Base-by-base conservation (phyloP, 2,113 vertebrate genomes). In the Alces alces region DNA sequence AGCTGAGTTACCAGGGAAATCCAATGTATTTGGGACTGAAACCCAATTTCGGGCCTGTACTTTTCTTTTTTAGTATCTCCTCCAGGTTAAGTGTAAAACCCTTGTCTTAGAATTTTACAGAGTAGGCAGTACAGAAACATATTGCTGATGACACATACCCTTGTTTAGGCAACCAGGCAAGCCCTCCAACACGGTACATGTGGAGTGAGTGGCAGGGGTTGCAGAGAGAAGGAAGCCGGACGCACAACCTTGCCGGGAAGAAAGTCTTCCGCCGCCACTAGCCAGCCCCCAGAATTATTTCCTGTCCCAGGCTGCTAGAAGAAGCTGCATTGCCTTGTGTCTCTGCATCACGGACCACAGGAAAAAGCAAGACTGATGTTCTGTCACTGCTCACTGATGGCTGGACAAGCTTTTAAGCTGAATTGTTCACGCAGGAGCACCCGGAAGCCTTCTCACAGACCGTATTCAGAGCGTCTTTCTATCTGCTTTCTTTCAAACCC, bases 191-290 rank as follows among this genome's bases (percentile, higher is more conserved):
- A 93, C 17, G 19, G 28, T 47, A 33, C 33, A 12, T 6, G 33
- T 27, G 11, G 33, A 61, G 25, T 11, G 15, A 66, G 7, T 47
- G 45, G n/a, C 28, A 14, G 11, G 21, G 23, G 15, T 45, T 3
- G 28, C 4, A 45, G 43, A 58, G 66, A 13, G 6, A 45, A 39
- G 52, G 27, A 8, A n/a, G 28, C 33, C 43, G 13, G 45, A 52
- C 2, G 4, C 43, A 19, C 2, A 7, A 7, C 13, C 30, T 33
- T 52, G 47, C 14, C 10, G 4, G 27, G n/a, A 33, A 30, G 8
- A 54, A 16, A 45, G 21, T 5, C 16, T 47, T 7, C n/a, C 21
- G 21, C 17, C 10, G 5, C 16, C 30, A 19, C 0, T 11, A 2
- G 25, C 21, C 52, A 50, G 25, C 4, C 6, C 4, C 13, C 15